phyloP scores from a whole-genome alignment of 2,797 vertebrate species.

The Notamacropus eugenii region DNA sequence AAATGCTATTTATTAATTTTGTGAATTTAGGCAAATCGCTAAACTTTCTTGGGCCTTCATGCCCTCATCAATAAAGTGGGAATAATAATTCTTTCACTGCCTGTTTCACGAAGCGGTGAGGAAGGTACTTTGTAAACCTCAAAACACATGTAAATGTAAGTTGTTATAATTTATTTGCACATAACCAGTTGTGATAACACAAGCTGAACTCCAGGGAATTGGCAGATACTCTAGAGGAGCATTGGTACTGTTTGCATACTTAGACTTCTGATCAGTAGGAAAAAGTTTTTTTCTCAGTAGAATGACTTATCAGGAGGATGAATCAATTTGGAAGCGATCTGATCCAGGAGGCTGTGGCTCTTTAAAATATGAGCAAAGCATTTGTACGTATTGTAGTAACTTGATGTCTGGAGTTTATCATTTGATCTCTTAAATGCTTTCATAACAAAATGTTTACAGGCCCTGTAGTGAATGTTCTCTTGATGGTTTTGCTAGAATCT shows the following conservation, averaged over 20 bases:
- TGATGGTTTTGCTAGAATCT: conserved; percentile 79
- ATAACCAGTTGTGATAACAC: neutral
- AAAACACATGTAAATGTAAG: neutral
- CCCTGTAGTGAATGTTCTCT: conserved; percentile 53
- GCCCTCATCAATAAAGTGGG: neutral
- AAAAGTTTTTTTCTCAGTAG: conserved; percentile 23
- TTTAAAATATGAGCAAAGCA: conserved; percentile 34
- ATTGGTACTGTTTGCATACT: neutral
- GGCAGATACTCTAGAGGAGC: rapidly evolving
- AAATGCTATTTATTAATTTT: neutral
- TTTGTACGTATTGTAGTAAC: conserved; percentile 37
- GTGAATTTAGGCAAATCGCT: neutral
- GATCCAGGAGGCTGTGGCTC: conserved; percentile 31
- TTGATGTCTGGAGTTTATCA: conserved; percentile 63
- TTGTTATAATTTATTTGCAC: neutral
- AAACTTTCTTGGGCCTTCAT: neutral
- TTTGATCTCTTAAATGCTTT: conserved; percentile 54
- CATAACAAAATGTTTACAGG: conserved; percentile 52
- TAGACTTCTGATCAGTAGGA: neutral
- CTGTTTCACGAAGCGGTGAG: neutral
- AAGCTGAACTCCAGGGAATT: neutral
- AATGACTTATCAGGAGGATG: conserved; percentile 31
- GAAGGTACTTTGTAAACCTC: neutral
- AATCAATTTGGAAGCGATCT: conserved; percentile 42
- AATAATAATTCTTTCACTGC: neutral